Conservation (phyloP, 2,888 invertebrate species). For the Orthosia incerta region DNA sequence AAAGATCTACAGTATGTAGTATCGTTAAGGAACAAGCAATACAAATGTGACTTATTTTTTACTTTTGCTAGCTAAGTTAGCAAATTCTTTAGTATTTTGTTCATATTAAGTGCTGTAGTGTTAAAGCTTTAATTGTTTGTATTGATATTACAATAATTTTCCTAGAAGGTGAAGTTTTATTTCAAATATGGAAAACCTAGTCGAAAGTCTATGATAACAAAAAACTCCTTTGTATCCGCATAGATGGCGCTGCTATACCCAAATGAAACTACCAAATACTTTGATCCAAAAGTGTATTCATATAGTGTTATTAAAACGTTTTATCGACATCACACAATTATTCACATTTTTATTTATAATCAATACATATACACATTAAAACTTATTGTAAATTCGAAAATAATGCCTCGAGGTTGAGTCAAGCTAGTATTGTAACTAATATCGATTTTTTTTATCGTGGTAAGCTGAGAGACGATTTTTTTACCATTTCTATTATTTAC, state of each 20-base stretch:
- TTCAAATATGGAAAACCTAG: conserved; percentile 2
- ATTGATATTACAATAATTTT: conserved; percentile 62
- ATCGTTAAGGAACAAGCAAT: conserved; percentile 44
- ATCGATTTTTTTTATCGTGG: conserved; percentile 1
- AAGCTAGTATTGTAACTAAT: conserved; percentile 39
- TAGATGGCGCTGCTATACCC: conserved; percentile 20
- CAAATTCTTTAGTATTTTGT: conserved; percentile 41
- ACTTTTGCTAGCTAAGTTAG: conserved; percentile 21
- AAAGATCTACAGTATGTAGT: conserved; percentile 41
- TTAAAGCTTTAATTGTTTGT: conserved; percentile 69
- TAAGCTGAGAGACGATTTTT: conserved; percentile 9
- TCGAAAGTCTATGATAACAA: background rate
- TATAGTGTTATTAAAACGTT: conserved; percentile 86
- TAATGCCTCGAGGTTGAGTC: conserved; percentile 72
- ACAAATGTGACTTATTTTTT: conserved; percentile 37
- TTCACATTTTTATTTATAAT: conserved; percentile 82
- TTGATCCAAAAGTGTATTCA: conserved; percentile 89
- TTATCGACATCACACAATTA: conserved; percentile 89
- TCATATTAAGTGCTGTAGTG: conserved; percentile 48
- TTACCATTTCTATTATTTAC: conserved; percentile 14
- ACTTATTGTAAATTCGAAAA: conserved; percentile 88
- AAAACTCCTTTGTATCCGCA: background rate
- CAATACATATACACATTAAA: conserved; percentile 81
- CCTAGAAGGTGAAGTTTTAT: conserved; percentile 51
- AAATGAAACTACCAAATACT: conserved; percentile 71